These are phyloP conservation scores for Brachyistius frenatus DNA, from an alignment of 2,113 vertebrate species.

Conservation along the genomic window DNA sequence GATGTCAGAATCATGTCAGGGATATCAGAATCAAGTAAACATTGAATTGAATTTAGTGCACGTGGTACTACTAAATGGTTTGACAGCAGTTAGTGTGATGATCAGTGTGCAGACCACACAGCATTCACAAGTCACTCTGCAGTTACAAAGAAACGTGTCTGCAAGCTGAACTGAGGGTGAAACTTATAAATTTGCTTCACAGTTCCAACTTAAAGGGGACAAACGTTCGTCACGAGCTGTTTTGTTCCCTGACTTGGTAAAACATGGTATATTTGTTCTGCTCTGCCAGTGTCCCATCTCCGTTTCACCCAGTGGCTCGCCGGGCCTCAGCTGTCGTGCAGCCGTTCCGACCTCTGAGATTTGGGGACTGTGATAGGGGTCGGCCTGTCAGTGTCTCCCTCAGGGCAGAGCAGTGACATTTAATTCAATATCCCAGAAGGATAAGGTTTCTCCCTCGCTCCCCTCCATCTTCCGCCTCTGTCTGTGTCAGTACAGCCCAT, in stretches of 20 bases:
- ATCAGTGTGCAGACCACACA: no score
- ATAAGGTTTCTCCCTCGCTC: constrained; percentile 76
- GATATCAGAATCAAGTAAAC: no score
- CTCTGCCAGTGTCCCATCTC: constrained; percentile 40
- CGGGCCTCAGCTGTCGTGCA: constrained; percentile 77
- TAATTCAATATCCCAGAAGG: constrained; percentile 85
- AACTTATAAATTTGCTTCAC: neutral
- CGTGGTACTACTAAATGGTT: no score
- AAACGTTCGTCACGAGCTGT: neutral
- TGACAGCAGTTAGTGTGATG: no score
- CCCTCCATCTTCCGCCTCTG: constrained; percentile 68
- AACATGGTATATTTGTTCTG: constrained; percentile 44
- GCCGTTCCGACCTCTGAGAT: constrained; percentile 76
- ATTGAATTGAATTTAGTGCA: no score
- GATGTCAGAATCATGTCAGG: no score
- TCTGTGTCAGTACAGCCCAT: constrained; percentile 56
- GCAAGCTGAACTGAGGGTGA: neutral
- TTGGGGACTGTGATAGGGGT: constrained; percentile 72
- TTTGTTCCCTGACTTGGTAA: constrained; percentile 17
- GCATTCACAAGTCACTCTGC: no score
- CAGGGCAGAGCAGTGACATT: constrained; percentile 82
- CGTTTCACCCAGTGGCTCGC: constrained; percentile 51
- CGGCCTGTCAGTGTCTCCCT: constrained; percentile 83
- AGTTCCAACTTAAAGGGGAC: neutral
- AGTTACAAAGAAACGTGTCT: neutral